phyloP scores from a whole-genome alignment of 2,797 vertebrate genomes.

The Gymnothorax reevesii region DNA sequence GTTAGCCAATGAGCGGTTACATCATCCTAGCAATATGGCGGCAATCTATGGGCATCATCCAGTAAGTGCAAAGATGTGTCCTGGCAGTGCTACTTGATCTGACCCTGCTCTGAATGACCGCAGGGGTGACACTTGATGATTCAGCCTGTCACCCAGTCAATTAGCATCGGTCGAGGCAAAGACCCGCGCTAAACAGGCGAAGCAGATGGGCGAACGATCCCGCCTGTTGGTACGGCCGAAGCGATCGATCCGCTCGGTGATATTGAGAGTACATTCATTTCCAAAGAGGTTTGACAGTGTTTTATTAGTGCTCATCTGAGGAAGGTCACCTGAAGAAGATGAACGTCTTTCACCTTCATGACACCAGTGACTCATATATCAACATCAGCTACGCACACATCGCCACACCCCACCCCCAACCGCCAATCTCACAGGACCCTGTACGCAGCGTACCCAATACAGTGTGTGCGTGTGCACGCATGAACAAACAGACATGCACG shows the following conservation, averaged over 20 bases:
- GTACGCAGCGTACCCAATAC: neutral
- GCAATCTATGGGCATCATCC: constrained; percentile 1
- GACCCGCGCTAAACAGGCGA: neutral
- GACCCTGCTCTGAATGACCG: neutral
- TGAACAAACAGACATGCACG: neutral
- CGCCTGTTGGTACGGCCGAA: neutral
- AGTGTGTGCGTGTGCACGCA: neutral
- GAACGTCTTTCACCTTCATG: constrained; percentile 62
- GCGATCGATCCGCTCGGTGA: constrained; percentile 54
- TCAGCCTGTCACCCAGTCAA: no score
- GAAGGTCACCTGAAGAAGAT: constrained; percentile 76
- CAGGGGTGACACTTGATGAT: no score
- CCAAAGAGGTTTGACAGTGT: constrained; percentile 70
- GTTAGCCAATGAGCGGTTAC: neutral
- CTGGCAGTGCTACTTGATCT: neutral
- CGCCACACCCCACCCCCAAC: constrained; percentile 42
- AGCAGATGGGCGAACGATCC: neutral
- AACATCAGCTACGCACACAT: constrained; percentile 48
- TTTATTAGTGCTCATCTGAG: constrained; percentile 79
- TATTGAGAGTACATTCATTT: constrained; percentile 69
- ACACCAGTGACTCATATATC: constrained; percentile 67
- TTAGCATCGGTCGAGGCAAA: neutral
- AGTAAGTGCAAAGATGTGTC: neutral
- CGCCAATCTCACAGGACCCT: constrained; percentile 37
- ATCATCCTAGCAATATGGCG: neutral